phyloP scores from a whole-genome alignment of 1,140 invertebrate genomes.

The Arion vulgaris region DNA sequence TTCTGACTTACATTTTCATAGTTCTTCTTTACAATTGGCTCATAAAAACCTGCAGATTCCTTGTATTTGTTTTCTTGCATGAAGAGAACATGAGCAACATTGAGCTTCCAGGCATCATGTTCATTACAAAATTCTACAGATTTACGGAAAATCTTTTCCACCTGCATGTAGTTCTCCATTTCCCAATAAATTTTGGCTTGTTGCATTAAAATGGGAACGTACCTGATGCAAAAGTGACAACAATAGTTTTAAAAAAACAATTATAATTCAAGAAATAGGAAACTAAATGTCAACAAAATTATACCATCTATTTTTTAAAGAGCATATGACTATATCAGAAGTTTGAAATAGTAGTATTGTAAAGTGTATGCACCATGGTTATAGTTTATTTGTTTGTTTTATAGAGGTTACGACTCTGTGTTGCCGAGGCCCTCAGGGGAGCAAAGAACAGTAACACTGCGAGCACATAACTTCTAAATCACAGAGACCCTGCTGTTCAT shows the following conservation, averaged over 20 bases:
- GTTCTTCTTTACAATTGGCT: conserved; percentile 97
- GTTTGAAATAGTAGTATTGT: too few species aligned
- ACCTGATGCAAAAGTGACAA: conserved; percentile 67
- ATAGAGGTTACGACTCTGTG: too few species aligned
- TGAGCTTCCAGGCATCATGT: conserved; percentile 96
- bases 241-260: background rate
- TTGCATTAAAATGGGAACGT: conserved; percentile 96
- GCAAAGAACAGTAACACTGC: too few species aligned
- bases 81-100: conserved; percentile 98
- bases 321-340: too few species aligned
- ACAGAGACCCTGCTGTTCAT: too few species aligned
- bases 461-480: too few species aligned
- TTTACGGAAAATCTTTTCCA: conserved; percentile 80
- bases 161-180: conserved; percentile 91
- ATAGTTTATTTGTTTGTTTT: too few species aligned
- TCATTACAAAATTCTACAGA: conserved; percentile 99
- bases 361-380: too few species aligned
- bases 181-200: conserved; percentile 99
- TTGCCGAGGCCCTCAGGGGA: too few species aligned
- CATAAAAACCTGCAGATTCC: conserved; percentile 98
- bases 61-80: conserved; percentile 99
- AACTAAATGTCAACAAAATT: background rate
- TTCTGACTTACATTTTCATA: conserved; percentile 84
- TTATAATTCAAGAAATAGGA: background rate
- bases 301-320: background rate